phyloP scores from a whole-genome alignment of 2,113 vertebrate species.

The Aviceda subcristata region DNA sequence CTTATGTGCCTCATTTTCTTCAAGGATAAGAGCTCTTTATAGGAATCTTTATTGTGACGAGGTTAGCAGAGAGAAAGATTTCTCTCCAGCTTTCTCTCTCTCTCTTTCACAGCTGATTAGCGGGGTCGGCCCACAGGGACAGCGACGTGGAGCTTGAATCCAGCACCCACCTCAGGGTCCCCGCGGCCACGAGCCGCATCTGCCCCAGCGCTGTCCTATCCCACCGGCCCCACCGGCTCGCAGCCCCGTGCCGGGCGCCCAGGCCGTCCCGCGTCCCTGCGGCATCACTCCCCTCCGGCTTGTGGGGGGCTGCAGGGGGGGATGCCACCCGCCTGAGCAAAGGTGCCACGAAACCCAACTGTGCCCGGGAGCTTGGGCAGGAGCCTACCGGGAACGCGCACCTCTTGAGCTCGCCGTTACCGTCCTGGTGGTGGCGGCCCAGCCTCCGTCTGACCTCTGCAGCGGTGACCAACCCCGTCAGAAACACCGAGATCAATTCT shows the following conservation, averaged over 20 bases:
- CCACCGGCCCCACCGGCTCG: no score
- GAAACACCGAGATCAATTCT: not conserved
- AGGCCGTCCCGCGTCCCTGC: fast-evolving
- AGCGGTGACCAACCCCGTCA: fast-evolving
- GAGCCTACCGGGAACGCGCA: not conserved
- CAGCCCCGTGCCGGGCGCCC: not conserved
- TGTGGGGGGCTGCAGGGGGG: fast-evolving
- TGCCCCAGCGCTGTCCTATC: not conserved
- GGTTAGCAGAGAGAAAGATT: slow-evolving; percentile 48
- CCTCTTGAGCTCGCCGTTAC: fast-evolving
- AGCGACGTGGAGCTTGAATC: not conserved
- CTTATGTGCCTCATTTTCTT: slow-evolving; percentile 63
- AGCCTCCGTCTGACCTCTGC: not conserved
- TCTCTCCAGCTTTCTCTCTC: slow-evolving; percentile 44
- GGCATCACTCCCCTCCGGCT: not conserved
- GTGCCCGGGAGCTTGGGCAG: not conserved
- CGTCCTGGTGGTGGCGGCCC: fast-evolving
- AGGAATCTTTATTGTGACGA: slow-evolving; percentile 60
- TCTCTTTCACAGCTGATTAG: slow-evolving; percentile 59
- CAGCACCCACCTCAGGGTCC: not conserved
- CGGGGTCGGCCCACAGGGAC: not conserved
- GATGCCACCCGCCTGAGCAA: not conserved
- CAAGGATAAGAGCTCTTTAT: slow-evolving; percentile 67
- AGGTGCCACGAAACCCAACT: not conserved
- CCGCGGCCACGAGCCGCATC: fast-evolving